Evolutionary conservation across 2,888 invertebrate genomes (phyloP), one percentile per base, ranked within the genome.

Genomic region (Mesochorus sp.): DNA sequence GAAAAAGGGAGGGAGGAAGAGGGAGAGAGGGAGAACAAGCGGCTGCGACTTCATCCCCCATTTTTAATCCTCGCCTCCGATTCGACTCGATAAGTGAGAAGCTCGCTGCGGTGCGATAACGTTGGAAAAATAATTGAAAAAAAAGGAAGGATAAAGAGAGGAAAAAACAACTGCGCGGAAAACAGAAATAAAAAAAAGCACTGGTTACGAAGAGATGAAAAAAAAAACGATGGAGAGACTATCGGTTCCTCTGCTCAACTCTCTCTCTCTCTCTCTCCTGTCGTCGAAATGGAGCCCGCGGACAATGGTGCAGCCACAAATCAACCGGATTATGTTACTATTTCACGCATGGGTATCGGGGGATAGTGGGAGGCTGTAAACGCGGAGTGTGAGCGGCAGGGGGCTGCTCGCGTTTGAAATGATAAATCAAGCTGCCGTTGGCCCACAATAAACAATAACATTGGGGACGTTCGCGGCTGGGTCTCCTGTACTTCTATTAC

Each of bases 281-380:
- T 85, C 85, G 85, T 84, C 83, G 85, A 85, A 86, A 84, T 83
- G 87, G 86, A 86, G 85, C 84, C 82, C 80, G 82, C 82, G 87
- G 87, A 89, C 89, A 88, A 88, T 88, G 85, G 84, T 84, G 66
- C 62, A 81, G 85, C 86, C 87, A 89, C 89, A 89, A 89, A 89
- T 89, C 89, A 89, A 88, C 84, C 84, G 89, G 88, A 89, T 89
- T 89, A 89, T 89, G 89, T 88, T 88, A 89, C 89, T 89, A 89
- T 88, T 89, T 88, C 88, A 88, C 89, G 86, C 88, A 85, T 85
- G 85, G 86, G 84, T 85, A 83, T 85, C 83, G 82, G 75, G 81
- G 82, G 66, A 59, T 24, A n/a, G 17, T 21, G 57, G 14, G 4
- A 51, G 4, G 17, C 34, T 12, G n/a, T n/a, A n/a, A 8, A 37